Base-by-base conservation (phyloP, 2,888 invertebrate species). In the Neria commutata region DNA sequence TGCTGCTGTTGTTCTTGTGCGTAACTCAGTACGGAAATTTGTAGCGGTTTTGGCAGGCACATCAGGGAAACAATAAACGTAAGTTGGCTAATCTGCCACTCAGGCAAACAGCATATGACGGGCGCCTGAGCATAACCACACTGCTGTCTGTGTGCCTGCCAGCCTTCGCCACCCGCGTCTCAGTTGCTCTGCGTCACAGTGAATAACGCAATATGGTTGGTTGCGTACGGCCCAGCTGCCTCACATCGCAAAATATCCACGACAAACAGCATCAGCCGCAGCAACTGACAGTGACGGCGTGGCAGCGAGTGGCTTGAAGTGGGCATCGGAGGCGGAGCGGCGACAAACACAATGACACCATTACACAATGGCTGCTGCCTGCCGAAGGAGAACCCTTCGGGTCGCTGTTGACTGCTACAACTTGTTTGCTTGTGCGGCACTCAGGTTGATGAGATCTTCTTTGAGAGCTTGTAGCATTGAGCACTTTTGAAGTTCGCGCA, bases 281-380 rank as follows among this genome's bases (percentile, higher is more conserved):
- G n/a, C n/a, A n/a, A n/a, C n/a, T n/a, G n/a, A n/a, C 11, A 23
- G 29, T 16, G 24, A 26, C n/a, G 48, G 6, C 25, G 8, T n/a
- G n/a, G 33, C 16, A 10, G 19, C 6, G 4, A 24, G n/a, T 47
- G 19, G 2, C 25, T 11, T 16, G 16, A 16, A 2, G 5, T 24
- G n/a, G 5, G n/a, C 5, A 26, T 5, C 25, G 11, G 33, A 42
- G 23, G n/a, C n/a, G n/a, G n/a, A n/a, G n/a, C n/a, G n/a, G n/a
- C n/a, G n/a, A n/a, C n/a, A n/a, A n/a, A n/a, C 52, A 72, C 70
- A 73, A 68, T 70, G 71, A 69, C 49, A 46, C 71, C 72, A n/a
- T n/a, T n/a, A n/a, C n/a, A n/a, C n/a, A n/a, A n/a, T n/a, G 71
- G 67, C 67, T 45, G 63, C 61, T 62, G 69, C 60, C 62, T 66